phyloP scores from a whole-genome alignment of 2,113 vertebrate genomes.

The Otocyon megalotis region DNA sequence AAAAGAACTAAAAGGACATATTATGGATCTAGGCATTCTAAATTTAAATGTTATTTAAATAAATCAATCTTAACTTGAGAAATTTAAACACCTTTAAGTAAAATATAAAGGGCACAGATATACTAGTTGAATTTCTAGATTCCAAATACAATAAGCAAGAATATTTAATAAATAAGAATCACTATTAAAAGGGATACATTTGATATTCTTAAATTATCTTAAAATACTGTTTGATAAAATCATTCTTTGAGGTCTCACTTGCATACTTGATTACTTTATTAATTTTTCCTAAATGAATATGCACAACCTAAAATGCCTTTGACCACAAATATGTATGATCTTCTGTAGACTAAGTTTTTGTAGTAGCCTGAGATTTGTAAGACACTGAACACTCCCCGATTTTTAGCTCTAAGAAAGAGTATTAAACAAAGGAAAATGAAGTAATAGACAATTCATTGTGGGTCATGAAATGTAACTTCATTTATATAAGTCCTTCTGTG shows the following conservation, averaged over 20 bases:
- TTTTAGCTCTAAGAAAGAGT: conserved; percentile 21
- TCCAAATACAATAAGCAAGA: neutral
- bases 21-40: neutral
- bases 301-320: neutral
- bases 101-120: neutral
- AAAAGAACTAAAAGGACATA: neutral
- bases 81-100: conserved; percentile 14
- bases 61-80: conserved; percentile 36
- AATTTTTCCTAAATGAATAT: conserved; percentile 28
- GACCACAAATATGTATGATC: neutral
- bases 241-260: neutral
- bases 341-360: neutral
- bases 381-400: neutral
- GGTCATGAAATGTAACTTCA: neutral
- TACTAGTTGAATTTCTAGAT: neutral
- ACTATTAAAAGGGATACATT: neutral
- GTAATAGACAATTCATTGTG: neutral
- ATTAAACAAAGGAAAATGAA: neutral
- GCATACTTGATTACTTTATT: neutral
- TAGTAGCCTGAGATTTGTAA: neutral
- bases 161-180: neutral
- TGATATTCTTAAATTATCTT: conserved; percentile 12
- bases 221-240: conserved; percentile 37
- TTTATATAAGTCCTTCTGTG: neutral
- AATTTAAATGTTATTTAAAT: neutral